Percentiles rank a stretch among this genome's conserved stretches.
phyloP scores from a whole-genome alignment of 2,797 vertebrate species.

The Brotula barbata region DNA sequence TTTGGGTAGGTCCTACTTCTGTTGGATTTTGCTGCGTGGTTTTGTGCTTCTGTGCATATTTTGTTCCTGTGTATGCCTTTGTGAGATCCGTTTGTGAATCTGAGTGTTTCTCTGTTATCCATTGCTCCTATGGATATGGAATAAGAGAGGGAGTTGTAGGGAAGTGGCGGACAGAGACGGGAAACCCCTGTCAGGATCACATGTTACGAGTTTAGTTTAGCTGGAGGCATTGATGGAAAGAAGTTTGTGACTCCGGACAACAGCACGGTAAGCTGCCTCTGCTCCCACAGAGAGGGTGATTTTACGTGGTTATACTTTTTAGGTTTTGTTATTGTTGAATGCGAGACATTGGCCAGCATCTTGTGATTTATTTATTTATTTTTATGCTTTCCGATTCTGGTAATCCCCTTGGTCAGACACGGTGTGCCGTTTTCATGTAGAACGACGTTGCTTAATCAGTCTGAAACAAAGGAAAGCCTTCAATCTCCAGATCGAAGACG shows the following conservation, averaged over 20 bases:
- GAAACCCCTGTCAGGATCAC: conserved; percentile 48
- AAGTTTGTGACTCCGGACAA: conserved; percentile 36
- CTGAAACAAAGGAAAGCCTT: too few species aligned
- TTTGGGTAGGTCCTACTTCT: conserved; percentile 21
- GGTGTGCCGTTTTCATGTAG: too few species aligned
- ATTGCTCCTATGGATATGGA: background rate
- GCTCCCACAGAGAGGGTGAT: background rate
- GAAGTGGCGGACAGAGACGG: conserved; percentile 28
- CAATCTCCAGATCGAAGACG: too few species aligned
- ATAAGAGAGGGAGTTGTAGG: conserved; percentile 14
- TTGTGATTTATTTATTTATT: too few species aligned
- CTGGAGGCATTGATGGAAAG: conserved; percentile 29
- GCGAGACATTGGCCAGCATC: background rate
- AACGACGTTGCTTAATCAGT: too few species aligned
- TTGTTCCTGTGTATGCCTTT: background rate
- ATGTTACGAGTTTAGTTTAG: conserved; percentile 49
- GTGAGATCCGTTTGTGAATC: background rate
- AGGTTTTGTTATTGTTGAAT: background rate
- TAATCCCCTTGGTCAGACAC: too few species aligned
- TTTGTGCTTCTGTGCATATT: background rate
- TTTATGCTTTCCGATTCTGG: too few species aligned
- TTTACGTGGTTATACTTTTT: background rate
- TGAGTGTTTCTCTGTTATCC: background rate
- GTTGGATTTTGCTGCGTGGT: background rate
- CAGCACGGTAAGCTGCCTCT: conserved; percentile 56